Conservation (phyloP, 23 tunicate genomes). For the Trididemnum miniatum region DNA sequence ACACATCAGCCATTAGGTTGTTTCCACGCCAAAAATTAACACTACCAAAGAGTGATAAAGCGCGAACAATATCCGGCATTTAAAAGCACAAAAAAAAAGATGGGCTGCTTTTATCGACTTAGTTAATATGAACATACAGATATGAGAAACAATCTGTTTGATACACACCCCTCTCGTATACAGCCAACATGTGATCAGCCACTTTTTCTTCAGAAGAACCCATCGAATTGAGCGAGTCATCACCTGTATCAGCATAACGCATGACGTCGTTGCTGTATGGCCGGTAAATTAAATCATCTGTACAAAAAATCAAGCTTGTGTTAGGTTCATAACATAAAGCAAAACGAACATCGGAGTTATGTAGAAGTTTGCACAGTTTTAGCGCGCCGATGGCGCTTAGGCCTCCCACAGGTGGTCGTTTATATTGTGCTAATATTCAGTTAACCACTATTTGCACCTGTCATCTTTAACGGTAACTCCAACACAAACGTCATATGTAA, state of each 20-base stretch:
- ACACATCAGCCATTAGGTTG: background rate
- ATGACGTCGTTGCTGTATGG: background rate
- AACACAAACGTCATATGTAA: background rate
- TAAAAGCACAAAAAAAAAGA: background rate
- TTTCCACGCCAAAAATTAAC: background rate
- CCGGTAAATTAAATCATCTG: background rate
- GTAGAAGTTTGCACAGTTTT: background rate
- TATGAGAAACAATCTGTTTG: background rate
- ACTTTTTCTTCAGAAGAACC: background rate
- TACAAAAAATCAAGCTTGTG: background rate
- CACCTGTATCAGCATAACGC: background rate
- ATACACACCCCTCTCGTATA: background rate
- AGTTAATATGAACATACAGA: background rate
- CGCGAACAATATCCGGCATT: slow-evolving; percentile 1
- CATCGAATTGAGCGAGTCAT: background rate
- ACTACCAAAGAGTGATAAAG: background rate
- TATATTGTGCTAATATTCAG: background rate
- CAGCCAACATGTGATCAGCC: background rate
- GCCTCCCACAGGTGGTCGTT: background rate
- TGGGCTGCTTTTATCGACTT: background rate
- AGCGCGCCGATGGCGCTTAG: background rate
- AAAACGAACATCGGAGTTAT: background rate
- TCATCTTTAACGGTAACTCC: background rate
- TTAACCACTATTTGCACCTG: background rate
- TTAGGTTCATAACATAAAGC: background rate